Evolutionary conservation across 2,113 vertebrate species (phyloP).

Genomic region (Rana temporaria): DNA sequence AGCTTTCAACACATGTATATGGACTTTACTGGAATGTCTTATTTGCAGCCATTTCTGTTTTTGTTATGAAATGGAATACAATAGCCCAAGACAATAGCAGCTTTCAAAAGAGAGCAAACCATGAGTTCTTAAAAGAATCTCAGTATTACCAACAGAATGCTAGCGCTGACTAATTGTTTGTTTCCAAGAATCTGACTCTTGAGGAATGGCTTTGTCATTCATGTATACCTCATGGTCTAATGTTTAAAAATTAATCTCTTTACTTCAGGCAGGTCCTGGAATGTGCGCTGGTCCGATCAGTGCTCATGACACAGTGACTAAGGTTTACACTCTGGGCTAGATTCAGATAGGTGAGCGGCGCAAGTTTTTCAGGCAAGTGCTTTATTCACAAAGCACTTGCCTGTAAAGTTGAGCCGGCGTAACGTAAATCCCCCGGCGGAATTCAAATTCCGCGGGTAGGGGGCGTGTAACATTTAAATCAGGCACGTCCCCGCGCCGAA

Average conservation of each 20-base stretch:
- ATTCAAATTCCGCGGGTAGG: no score
- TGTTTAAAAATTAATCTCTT: slow-evolving; percentile 42
- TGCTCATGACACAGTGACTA: neutral
- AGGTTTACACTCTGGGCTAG: slow-evolving; percentile 13
- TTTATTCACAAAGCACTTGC: no score
- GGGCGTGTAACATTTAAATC: no score
- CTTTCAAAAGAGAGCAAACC: neutral
- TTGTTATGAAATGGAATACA: neutral
- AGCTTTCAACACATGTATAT: no score
- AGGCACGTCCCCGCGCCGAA: no score
- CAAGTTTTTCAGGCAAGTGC: no score
- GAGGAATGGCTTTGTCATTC: slow-evolving; percentile 17
- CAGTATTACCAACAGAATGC: neutral
- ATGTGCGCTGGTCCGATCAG: neutral
- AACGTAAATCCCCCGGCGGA: no score
- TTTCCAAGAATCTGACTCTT: slow-evolving; percentile 37
- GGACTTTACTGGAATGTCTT: no score
- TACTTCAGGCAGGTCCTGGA: slow-evolving; percentile 8
- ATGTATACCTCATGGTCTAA: neutral
- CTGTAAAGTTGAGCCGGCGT: no score
- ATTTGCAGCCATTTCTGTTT: neutral
- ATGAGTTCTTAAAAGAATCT: slow-evolving; percentile 2
- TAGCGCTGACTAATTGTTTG: neutral
- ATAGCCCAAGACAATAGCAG: neutral
- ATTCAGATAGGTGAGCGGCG: no score